These are phyloP conservation scores for Drosophila eohydei DNA, from an alignment of 2,888 invertebrate genomes.

Conservation along the genomic window DNA sequence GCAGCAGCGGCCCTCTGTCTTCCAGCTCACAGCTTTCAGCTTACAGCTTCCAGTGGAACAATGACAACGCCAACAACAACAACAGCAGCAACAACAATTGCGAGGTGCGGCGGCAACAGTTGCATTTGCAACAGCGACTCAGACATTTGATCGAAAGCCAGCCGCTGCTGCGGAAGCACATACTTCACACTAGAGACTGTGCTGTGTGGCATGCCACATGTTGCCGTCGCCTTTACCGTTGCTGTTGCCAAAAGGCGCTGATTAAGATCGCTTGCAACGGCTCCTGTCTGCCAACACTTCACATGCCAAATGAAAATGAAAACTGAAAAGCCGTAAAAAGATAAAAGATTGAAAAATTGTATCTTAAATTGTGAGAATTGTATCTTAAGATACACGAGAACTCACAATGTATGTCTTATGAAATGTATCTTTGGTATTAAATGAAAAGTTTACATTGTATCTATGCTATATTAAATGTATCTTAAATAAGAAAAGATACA, in stretches of 20 bases:
- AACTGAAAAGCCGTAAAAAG: conserved; percentile 13
- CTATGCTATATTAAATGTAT: neutral
- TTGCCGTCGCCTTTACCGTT: conserved; percentile 40
- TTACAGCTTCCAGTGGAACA: conserved; percentile 25
- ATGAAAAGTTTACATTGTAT: neutral
- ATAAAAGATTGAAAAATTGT: neutral
- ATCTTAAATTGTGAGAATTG: neutral
- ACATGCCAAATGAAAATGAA: conserved; percentile 32
- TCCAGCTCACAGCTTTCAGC: conserved; percentile 12
- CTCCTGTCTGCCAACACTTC: conserved; percentile 33
- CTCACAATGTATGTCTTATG: neutral
- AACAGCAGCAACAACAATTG: conserved; percentile 59
- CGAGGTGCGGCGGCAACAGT: conserved; percentile 59
- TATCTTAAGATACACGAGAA: neutral
- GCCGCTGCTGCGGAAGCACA: conserved; percentile 69
- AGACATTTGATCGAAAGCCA: conserved; percentile 75
- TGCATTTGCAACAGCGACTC: conserved; percentile 28
- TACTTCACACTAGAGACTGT: conserved; percentile 13
- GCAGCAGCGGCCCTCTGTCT: conserved; percentile 28
- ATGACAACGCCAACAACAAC: conserved; percentile 57
- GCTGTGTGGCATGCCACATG: conserved; percentile 36
- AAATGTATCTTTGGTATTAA: neutral
- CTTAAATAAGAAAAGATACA: neutral
- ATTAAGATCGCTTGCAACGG: conserved; percentile 46
- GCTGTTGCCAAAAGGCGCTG: conserved; percentile 55